Conservation (phyloP, 2,888 invertebrate species). For the Himalopsyche japonica region DNA sequence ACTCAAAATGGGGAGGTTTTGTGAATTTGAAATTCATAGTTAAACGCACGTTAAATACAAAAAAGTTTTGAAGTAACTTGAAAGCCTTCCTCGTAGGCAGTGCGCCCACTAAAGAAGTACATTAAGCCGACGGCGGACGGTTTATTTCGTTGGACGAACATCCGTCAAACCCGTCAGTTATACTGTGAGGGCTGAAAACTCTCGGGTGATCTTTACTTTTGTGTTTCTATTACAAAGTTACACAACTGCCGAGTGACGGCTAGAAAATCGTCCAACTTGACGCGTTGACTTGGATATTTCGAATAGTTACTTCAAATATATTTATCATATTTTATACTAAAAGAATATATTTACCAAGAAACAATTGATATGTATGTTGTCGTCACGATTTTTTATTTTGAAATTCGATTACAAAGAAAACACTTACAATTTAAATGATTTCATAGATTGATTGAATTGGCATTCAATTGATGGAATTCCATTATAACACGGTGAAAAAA, state of each 20-base stretch:
- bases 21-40: no score
- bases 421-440: no score
- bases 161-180: background rate
- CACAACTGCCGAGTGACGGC: background rate
- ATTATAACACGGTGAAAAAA: no score
- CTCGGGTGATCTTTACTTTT: background rate
- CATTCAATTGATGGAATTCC: no score
- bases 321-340: no score
- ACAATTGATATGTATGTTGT: no score
- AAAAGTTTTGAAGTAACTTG: background rate
- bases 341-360: no score
- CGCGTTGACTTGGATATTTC: background rate
- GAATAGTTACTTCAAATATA: background rate
- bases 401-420: no score
- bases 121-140: background rate
- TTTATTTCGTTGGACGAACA: background rate
- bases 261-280: background rate
- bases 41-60: background rate
- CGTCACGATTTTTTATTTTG: no score
- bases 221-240: background rate
- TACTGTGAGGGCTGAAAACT: background rate
- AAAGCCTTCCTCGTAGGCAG: background rate
- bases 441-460: no score
- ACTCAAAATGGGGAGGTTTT: no score
- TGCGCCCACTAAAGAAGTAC: background rate